Percentiles rank a stretch among this genome's conserved stretches.
Evolutionary conservation across 1,140 invertebrate genomes (phyloP).

Genomic region (Zelostemma sp.): DNA sequence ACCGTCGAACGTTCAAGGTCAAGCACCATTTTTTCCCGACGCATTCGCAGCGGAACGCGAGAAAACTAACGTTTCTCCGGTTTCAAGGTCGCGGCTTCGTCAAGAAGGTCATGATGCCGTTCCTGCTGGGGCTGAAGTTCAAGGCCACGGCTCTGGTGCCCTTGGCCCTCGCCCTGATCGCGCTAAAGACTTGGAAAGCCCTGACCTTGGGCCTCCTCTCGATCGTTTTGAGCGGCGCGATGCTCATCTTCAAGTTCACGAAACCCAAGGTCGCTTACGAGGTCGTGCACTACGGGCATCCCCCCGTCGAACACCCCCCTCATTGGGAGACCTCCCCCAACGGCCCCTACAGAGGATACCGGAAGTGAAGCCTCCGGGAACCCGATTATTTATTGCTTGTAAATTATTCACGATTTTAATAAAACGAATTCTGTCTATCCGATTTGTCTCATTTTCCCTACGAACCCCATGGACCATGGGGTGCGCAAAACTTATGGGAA

Average conservation of each 20-base stretch:
- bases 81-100: constrained; percentile 81
- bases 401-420: constrained; percentile 25
- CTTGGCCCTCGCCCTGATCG: constrained; percentile 82
- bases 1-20: constrained; percentile 73
- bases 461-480: too few species aligned
- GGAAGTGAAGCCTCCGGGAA: constrained; percentile 51
- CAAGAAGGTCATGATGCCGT: constrained; percentile 86
- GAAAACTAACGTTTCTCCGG: constrained; percentile 3
- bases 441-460: too few species aligned
- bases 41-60: too few species aligned
- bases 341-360: constrained; percentile 73
- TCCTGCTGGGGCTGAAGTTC: constrained; percentile 86
- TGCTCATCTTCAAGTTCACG: constrained; percentile 87
- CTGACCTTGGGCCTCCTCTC: constrained; percentile 86
- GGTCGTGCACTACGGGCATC: constrained; percentile 86
- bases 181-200: constrained; percentile 89
- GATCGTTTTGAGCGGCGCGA: constrained; percentile 82
- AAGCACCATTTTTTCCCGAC: too few species aligned
- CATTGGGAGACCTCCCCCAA: constrained; percentile 76
- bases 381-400: constrained; percentile 42
- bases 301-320: constrained; percentile 77
- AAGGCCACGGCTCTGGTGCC: constrained; percentile 86
- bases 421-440: constrained; percentile 22
- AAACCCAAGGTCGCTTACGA: constrained; percentile 87
- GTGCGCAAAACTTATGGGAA: constrained; percentile 16